Evolutionary conservation across 2,888 invertebrate genomes (phyloP).

Genomic region (Gandaritis pyraliata): DNA sequence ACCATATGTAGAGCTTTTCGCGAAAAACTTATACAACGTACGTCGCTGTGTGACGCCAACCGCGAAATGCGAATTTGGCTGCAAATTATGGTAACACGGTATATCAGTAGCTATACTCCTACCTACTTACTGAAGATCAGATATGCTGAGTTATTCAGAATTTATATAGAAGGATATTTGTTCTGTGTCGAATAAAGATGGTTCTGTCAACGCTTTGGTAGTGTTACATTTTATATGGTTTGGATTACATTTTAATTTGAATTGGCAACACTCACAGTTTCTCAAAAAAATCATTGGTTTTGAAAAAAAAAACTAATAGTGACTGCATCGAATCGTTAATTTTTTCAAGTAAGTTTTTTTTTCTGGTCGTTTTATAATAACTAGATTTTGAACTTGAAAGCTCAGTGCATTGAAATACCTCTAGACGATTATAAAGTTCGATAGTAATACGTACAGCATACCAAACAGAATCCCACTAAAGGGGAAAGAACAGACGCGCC

Average conservation of each 20-base stretch:
- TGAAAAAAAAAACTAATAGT: neutral
- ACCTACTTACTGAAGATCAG: constrained; percentile 18
- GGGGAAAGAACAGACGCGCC: constrained; percentile 35
- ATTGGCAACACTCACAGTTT: neutral
- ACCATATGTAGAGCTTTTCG: constrained; percentile 42
- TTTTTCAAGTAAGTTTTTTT: too few species aligned
- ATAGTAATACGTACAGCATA: constrained; percentile 14
- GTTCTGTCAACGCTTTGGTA: neutral
- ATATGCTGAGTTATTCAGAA: constrained; percentile 29
- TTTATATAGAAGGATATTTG: constrained; percentile 23
- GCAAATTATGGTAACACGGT: constrained; percentile 46
- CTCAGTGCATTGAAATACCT: too few species aligned
- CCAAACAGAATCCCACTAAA: constrained; percentile 30
- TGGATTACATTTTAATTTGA: too few species aligned
- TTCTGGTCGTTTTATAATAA: too few species aligned
- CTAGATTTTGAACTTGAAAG: too few species aligned
- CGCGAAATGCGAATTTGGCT: constrained; percentile 46
- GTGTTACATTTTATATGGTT: neutral
- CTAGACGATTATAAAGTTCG: neutral
- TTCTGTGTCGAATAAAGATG: constrained; percentile 19
- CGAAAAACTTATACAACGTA: constrained; percentile 52
- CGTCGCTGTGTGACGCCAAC: constrained; percentile 39
- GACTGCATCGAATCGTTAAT: too few species aligned
- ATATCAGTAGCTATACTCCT: constrained; percentile 35
- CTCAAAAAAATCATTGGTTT: too few species aligned